Base-by-base conservation (phyloP, 2,888 invertebrate species). In the Lepidochrysops patricia region DNA sequence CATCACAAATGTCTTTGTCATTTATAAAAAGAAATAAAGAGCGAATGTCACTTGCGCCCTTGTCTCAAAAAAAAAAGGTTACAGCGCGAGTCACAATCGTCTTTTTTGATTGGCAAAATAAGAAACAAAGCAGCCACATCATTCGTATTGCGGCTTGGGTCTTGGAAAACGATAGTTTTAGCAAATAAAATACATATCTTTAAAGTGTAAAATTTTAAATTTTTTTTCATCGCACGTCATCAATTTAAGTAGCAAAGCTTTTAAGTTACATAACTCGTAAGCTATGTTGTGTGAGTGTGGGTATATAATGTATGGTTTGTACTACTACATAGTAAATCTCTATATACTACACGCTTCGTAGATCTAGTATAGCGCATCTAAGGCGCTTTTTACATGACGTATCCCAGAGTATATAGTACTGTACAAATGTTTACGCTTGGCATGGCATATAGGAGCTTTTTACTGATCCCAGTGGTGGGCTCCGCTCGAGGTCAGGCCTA, bases 401-500 rank as follows among this genome's bases (percentile, higher is more conserved):
- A 43, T 4, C 9, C 19, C 4, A 43, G 43, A 43, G 43, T 3
- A 9, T 19, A 43, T 2, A n/a, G n/a, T 37, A 43, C 43, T 19
- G 9, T 43, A 19, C 19, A 43, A 29, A 29, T 7, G 29, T 43
- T 23, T 43, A 43, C 4, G 19, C 19, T 43, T 15, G 6, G 43
- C 43, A 7, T 19, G 43, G 19, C 12, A 23, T 19, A 23, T 43
- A 43, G 43, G 43, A 15, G 43, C 43, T 43, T 43, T 43, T 19
- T 43, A 23, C 19, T 19, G 50, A 54, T 56, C 37, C 60, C 54
- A 26, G 58, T 60, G 64, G 61, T 63, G 63, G 59, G 60, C 60
- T 62, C 60, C 62, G 59, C 59, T 58, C 60, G 63, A 79, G 79
- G 80, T 79, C 80, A 76, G 77, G 76, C 75, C 77, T 77, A 77